These are phyloP conservation scores for Tinamus major DNA, from an alignment of 2,797 vertebrate species.

Conservation along the genomic window DNA sequence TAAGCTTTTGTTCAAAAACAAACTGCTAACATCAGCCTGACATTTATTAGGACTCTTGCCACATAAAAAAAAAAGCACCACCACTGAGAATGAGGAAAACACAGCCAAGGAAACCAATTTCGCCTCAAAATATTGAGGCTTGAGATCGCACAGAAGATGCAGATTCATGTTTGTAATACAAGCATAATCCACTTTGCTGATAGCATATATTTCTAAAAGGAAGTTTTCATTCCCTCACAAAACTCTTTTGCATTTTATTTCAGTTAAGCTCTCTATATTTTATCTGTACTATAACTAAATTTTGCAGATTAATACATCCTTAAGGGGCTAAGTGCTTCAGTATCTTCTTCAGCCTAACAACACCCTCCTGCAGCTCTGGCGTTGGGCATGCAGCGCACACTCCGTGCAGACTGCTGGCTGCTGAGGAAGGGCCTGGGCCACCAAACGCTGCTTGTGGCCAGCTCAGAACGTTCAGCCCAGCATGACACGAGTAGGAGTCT, in stretches of 20 bases:
- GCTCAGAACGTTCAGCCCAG: neutral
- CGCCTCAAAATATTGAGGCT: neutral
- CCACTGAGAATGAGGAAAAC: neutral
- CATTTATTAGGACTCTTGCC: neutral
- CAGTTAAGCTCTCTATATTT: neutral
- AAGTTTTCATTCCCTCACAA: neutral
- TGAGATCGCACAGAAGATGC: neutral
- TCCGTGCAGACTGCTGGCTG: neutral
- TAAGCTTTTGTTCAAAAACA: neutral
- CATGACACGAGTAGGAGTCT: fast-evolving
- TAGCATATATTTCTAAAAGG: neutral
- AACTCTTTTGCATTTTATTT: neutral
- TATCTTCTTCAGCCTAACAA: neutral
- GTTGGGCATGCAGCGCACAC: neutral
- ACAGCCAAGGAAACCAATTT: neutral
- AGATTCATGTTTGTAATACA: neutral
- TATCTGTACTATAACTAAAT: neutral
- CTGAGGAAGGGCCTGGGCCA: neutral
- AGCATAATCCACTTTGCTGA: neutral
- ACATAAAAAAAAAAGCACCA: neutral
- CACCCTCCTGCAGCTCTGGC: neutral
- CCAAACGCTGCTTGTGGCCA: neutral
- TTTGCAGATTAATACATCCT: neutral
- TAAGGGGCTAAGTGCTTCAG: neutral
- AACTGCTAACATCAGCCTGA: neutral